Evolutionary conservation across 2,797 vertebrate species (phyloP), one percentile per base, ranked within the genome.

Genomic region (Phataginus tricuspis): DNA sequence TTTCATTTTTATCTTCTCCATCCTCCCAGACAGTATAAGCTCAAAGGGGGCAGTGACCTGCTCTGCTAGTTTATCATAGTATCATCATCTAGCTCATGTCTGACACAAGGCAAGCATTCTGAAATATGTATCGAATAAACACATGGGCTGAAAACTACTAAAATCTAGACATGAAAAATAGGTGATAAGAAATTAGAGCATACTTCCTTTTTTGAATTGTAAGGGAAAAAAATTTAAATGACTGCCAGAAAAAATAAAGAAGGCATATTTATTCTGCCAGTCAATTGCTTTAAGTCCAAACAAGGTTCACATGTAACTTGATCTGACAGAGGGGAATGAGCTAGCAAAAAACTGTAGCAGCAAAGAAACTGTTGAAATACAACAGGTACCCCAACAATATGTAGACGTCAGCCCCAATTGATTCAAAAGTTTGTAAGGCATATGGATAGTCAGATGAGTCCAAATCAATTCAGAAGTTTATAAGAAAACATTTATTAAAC

Each of bases 401-500:
- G 64, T 90, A 78, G 74, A 90, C 53, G 71, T 51, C 29, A 45
- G 51, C 86, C 57, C 85, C 13, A 63, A 57, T 87, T 51, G 69
- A 61, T 68, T 90, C 15, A 66, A 39, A 92, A 83, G 29, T 86
- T 93, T 82, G 49, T 69, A 83, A 79, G 27, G 34, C 27, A 72
- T 71, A 72, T 82, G 1, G 16, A 55, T 71, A 77, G 71, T 49
- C 59, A 89, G 53, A 53, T 49, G 25, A 68, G 18, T 66, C 91
- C 19, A 82, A 86, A 92, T 85, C 85, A 97, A 64, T 69, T 83
- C 57, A 74, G 25, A 93, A 84, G 45, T 90, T 92, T 77, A 68
- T 80, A 69, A 80, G n/a, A 55, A 94, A 92, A 84, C 82, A 27
- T 16, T 90, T 87, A 72, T 94, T 90, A 37, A 92, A 86, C 3